These are phyloP conservation scores for Petrocephalus microphthalmus DNA, from an alignment of 2,113 vertebrate species.

Conservation along the genomic window DNA sequence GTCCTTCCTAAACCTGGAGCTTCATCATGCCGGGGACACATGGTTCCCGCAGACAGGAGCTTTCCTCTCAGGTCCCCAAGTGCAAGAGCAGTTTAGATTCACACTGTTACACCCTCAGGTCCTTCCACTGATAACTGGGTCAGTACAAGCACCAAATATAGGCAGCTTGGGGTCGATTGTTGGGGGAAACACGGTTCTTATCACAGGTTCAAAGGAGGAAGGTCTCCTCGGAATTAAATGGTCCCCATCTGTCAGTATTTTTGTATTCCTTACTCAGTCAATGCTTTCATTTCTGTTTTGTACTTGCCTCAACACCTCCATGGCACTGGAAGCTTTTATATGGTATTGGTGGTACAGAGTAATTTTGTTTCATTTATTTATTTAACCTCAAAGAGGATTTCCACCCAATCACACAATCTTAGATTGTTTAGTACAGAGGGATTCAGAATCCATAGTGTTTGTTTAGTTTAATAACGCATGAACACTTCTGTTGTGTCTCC, in stretches of 20 bases:
- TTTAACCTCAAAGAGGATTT: not conserved
- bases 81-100: constrained; percentile 5
- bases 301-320: not conserved
- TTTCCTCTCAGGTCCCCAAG: not conserved
- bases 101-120: not conserved
- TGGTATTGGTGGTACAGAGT: not conserved
- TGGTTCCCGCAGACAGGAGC: not conserved
- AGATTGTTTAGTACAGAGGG: not conserved
- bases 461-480: not conserved
- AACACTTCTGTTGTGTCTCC: not conserved
- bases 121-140: constrained; percentile 7
- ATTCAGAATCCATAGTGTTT: not conserved
- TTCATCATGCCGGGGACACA: not conserved
- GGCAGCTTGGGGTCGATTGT: not conserved
- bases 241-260: not conserved
- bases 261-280: not conserved
- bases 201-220: not conserved
- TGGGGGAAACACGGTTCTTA: not conserved
- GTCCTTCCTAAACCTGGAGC: not conserved
- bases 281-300: not conserved
- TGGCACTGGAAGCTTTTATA: not conserved
- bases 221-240: not conserved
- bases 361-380: not conserved
- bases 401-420: not conserved
- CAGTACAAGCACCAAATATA: not conserved